Evolutionary conservation across 35 echinoderm and acorn worm species (phyloP).

Genomic region (Eucidaris tribuloides): DNA sequence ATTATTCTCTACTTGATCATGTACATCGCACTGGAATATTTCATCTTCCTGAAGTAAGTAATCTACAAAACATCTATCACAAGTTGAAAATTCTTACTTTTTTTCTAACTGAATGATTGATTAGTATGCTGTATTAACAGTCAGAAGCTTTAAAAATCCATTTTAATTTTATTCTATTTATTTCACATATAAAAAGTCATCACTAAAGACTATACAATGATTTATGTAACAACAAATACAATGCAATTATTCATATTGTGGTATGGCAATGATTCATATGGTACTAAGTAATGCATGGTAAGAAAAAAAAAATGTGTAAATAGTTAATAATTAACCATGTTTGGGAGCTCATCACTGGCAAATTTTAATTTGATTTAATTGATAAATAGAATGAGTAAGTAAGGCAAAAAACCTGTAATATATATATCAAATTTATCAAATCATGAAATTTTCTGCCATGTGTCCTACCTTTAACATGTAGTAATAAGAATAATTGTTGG

Average conservation of each 20-base stretch:
- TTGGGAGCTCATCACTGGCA: too few species aligned
- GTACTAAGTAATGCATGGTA: too few species aligned
- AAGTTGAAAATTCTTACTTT: neutral
- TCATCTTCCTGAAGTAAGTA: slow-evolving; percentile 97
- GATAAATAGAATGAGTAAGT: too few species aligned
- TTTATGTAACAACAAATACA: neutral
- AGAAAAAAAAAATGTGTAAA: too few species aligned
- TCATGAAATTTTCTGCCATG: too few species aligned
- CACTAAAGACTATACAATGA: neutral
- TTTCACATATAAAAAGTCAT: neutral
- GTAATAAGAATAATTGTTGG: too few species aligned
- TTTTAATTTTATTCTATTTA: neutral
- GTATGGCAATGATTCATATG: too few species aligned
- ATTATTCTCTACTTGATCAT: slow-evolving; percentile 85
- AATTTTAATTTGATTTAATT: too few species aligned
- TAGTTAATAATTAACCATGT: too few species aligned
- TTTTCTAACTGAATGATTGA: neutral
- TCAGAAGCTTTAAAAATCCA: neutral
- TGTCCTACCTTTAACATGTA: too few species aligned
- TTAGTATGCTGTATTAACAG: neutral
- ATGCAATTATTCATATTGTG: neutral
- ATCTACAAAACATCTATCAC: neutral
- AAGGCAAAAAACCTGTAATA: too few species aligned
- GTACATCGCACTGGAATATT: slow-evolving; percentile 89
- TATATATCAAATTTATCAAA: too few species aligned